These are phyloP conservation scores for Antechinus stuartii DNA, from an alignment of 2,113 vertebrate species.

Conservation along the genomic window DNA sequence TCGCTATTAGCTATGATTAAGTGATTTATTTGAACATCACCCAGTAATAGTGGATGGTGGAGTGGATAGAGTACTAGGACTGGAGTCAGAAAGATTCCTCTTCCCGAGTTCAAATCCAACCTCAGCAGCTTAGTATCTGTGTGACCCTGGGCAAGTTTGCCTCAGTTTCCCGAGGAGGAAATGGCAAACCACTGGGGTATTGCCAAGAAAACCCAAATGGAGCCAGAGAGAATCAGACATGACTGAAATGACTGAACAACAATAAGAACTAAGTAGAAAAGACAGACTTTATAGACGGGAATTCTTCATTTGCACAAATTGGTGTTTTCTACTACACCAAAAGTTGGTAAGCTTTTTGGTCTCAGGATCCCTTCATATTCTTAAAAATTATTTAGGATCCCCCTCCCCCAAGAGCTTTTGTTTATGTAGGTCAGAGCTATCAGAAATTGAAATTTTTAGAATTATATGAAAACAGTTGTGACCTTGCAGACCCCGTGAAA, in stretches of 20 bases:
- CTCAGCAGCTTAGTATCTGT: background rate
- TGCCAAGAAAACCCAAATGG: background rate
- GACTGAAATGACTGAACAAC: too few species aligned
- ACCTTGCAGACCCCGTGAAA: background rate
- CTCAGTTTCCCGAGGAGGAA: background rate
- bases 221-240: background rate
- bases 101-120: background rate
- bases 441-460: background rate
- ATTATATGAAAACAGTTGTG: background rate
- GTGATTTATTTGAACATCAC: background rate
- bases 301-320: background rate
- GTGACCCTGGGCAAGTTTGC: background rate
- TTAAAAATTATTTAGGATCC: background rate
- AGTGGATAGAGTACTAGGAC: too few species aligned
- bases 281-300: background rate
- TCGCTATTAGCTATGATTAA: background rate
- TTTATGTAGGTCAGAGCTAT: background rate
- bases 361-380: background rate
- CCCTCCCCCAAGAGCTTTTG: background rate
- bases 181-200: background rate
- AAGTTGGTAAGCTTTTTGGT: background rate
- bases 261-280: background rate
- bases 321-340: background rate
- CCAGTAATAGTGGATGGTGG: too few species aligned
- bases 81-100: background rate